Evolutionary conservation across 2,888 invertebrate species (phyloP), one percentile per base, ranked within the genome.

Genomic region (Agriopis marginaria): DNA sequence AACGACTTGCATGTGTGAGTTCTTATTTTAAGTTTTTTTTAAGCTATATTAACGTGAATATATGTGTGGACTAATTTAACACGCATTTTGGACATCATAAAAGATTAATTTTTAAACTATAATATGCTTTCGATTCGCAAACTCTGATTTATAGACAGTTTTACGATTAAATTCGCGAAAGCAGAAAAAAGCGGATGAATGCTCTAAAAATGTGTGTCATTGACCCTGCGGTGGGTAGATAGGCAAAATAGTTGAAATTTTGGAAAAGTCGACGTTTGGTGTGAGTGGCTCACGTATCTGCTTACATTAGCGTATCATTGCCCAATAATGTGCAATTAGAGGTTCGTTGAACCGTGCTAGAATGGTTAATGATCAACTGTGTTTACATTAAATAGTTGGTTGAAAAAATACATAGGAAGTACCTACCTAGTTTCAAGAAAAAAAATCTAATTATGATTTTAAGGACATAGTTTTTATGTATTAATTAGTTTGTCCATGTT

Each of bases 321-420:
- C 70, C 66, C 63, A 74, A 72, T 72, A 69, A 65, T 60, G 66
- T 75, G 68, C 68, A 71, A 74, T 73, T 69, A 68, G 56, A 39
- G 49, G 75, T 71, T 74, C 71, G 50, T 68, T 74, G 61, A 75
- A 71, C 76, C 68, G 47, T 14, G 32, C 50, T 62, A 44, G 63
- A 65, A 65, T 68, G 59, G 47, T 74, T 23, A 23, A 23, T 23
- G 68, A 68, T 68, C 62, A 53, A 47, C 39, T 47, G 23, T 67
- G 68, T 74, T 74, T 68, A 70, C 59, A 71, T 68, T 12, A 44
- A 59, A 59, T 63, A 54, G 53, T 55, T 61, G 5, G 7, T 7
- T 44, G 10, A 7, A 51, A 50, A 55, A 61, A 61, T 51, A 50
- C 40, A 7, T 44, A 40, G 14, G 14, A 39, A 7, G 53, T 53